Evolutionary conservation across 2,113 vertebrate genomes (phyloP).

Genomic region (Motacilla tschutschensis): DNA sequence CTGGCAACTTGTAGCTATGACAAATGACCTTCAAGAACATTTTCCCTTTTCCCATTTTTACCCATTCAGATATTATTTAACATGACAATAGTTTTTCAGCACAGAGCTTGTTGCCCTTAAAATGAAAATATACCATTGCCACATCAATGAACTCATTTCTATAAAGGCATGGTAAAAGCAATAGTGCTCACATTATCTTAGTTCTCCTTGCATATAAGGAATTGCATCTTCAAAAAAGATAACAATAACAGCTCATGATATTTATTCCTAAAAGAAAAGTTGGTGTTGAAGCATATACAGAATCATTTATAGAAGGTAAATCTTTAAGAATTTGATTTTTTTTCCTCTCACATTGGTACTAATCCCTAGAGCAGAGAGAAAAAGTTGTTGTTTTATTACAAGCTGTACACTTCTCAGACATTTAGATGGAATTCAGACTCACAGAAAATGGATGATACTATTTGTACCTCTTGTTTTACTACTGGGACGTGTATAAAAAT

Average conservation of each 20-base stretch:
- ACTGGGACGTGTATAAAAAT: not conserved
- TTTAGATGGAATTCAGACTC: not conserved
- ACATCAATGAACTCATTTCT: not conserved
- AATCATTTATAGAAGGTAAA: not conserved
- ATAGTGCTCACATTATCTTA: rapidly evolving
- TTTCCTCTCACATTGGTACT: not conserved
- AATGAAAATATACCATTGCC: not conserved
- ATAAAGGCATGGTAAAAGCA: not conserved
- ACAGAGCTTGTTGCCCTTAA: not conserved
- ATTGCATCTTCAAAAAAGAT: not conserved
- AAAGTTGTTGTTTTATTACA: not conserved
- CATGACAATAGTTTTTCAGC: not conserved
- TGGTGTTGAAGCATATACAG: not conserved
- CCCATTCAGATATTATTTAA: not conserved
- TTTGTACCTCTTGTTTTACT: not conserved
- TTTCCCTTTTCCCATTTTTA: not conserved
- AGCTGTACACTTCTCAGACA: not conserved
- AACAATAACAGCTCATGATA: not conserved
- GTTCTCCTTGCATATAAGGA: not conserved
- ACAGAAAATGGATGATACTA: not conserved
- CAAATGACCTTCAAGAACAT: not conserved
- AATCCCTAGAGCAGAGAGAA: not conserved
- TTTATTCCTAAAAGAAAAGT: not conserved
- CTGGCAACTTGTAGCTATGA: not conserved
- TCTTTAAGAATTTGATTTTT: not conserved